Base-by-base conservation (phyloP, 2,888 invertebrate genomes). In the Nebria brevicollis region DNA sequence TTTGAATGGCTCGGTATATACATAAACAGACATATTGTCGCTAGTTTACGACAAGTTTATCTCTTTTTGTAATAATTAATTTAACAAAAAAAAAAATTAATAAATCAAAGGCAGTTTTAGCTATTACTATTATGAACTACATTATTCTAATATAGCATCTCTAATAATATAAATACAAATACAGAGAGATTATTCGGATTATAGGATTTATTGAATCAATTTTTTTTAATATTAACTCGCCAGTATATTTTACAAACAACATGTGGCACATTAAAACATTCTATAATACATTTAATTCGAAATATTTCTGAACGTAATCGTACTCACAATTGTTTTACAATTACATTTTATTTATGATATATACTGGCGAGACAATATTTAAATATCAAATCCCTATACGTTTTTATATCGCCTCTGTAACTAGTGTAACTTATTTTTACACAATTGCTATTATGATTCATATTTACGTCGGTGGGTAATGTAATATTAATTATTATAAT, bases 371-470 rank as follows among this genome's bases (percentile, higher is more conserved):
- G 54, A 54, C 54, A 54, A 54, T 54, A 54, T 54, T 54, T 11
- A 54, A 54, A 54, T 54, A 13, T 13, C 34, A 34, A 54, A 54
- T 54, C 8, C 54, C 54, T 54, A 54, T 54, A 6, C 8, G 8
- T 13, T 11, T 54, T 54, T 54, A 2, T 13, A 11, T 11, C 8
- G 8, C 8, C 54, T 13, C 54, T 54, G 54, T 54, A 13, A 13
- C 13, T 68, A 79, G 74, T 79, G 79, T 79, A 79, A 79, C 74
- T 66, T 79, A 79, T 79, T 79, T 79, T 79, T 79, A 79, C 79
- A 79, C 79, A 79, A 20, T 66, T 73, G 70, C 66, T 74, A 75
- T 66, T 43, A 65, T 72, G 73, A 54, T 74, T 73, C 74, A 79
- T 75, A 64, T 75, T 78, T 79, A 74, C 74, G 74, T 74, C 74